Conservation (phyloP, 2,797 vertebrate species). For the Enoplosus armatus region DNA sequence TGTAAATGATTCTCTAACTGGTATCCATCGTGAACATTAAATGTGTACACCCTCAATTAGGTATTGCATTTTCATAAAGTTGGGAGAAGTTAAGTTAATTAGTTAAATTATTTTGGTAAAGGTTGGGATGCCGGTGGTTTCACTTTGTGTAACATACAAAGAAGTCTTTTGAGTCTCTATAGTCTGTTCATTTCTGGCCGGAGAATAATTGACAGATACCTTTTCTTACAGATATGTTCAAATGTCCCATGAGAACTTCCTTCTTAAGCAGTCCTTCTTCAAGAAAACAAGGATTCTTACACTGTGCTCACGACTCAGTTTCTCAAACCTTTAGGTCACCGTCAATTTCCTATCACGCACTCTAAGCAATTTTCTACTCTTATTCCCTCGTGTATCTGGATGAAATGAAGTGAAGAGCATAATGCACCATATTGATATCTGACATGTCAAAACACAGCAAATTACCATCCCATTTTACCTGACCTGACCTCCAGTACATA, state of each 20-base stretch:
- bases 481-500: constrained; percentile 59
- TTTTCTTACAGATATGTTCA: neutral
- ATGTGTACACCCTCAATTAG: neutral
- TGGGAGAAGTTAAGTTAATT: neutral
- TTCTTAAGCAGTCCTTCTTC: constrained; percentile 14
- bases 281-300: constrained; percentile 20
- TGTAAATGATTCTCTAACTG: neutral
- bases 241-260: neutral
- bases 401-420: constrained; percentile 68
- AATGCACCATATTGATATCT: constrained; percentile 72
- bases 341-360: constrained; percentile 29
- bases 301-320: neutral
- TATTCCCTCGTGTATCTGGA: constrained; percentile 44
- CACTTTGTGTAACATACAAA: neutral
- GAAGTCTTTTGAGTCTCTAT: neutral
- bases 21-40: neutral
- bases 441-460: constrained; percentile 69
- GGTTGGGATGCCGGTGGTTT: neutral
- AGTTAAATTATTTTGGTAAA: neutral
- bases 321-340: constrained; percentile 12
- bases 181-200: neutral
- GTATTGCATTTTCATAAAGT: neutral
- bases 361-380: constrained; percentile 53
- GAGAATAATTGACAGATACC: neutral
- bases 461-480: constrained; percentile 63